Evolutionary conservation across 1,140 invertebrate genomes (phyloP), one percentile per base, ranked within the genome.

Genomic region (Lepidurus arcticus): DNA sequence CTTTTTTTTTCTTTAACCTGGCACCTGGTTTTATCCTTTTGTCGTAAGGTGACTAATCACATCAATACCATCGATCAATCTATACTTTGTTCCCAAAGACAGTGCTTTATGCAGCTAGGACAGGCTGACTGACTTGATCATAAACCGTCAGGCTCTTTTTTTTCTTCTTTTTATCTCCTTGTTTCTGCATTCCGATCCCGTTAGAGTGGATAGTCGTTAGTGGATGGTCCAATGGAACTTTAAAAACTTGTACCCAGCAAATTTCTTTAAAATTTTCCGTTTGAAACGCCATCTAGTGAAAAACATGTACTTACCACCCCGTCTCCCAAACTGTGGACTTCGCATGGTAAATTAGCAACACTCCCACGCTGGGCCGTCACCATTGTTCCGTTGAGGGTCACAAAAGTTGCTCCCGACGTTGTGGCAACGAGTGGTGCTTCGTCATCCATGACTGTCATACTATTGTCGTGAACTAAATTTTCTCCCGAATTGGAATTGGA

Each of bases 301-400:
- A 73, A 73, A 73, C 11, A 16, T 73, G 26, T 65, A 88, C 92
- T 93, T 85, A 94, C 93, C 87, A 92, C 90, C 82, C 92, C 92
- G 83, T 94, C 92, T 75, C 92, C 92, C 81, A 94, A 91, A 83
- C 94, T 93, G 82, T 90, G 90, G 44, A 94, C 91, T 74, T 92
- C 88, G 85, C 93, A 94, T 11, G 92, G 92, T 47, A 95, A 85
- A 42, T 93, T 87, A 4, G 93, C 92, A 4, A 91, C 93, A 74
- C 92, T 92, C 13, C 92, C 92, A 73, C 91, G 92, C 85, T 95
- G 93, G 78, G 92, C 91, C 34, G 90, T 91, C 79, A 94, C 88
- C 44, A 90, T 86, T 0, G 91, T 93, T 78, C 92, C 92, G 84
- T 95, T 95, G 82, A 92, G 90, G 24, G 93, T 94, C 53, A 89